phyloP scores from a whole-genome alignment of 2,113 vertebrate species.

The Hepsetus odoe region DNA sequence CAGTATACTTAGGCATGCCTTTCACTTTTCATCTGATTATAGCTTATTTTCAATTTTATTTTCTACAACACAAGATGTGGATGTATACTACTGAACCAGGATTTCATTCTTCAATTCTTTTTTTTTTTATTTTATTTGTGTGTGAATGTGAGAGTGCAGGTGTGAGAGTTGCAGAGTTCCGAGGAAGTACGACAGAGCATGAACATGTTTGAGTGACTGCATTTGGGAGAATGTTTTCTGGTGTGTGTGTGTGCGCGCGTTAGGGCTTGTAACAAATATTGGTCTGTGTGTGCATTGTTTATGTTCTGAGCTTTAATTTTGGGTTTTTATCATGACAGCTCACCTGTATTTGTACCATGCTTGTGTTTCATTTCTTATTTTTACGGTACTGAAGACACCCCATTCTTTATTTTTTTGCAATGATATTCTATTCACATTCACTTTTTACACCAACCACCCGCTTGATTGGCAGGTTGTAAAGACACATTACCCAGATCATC shows the following conservation, averaged over 20 bases:
- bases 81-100: conserved; percentile 74
- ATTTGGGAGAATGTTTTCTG: conserved; percentile 33
- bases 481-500: conserved; percentile 59
- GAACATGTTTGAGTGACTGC: conserved; percentile 46
- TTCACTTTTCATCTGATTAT: conserved; percentile 71
- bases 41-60: conserved; percentile 65
- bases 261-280: conserved; percentile 1
- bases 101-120: conserved; percentile 67
- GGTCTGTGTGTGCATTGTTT: conserved; percentile 46
- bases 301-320: conserved; percentile 62
- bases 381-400: conserved; percentile 66
- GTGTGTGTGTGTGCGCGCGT: too few relatives aligned
- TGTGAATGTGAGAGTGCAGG: conserved; percentile 49
- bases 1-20: conserved; percentile 70
- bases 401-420: conserved; percentile 71
- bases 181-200: conserved; percentile 27
- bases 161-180: conserved; percentile 37
- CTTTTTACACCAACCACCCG: conserved; percentile 72
- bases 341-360: conserved; percentile 66
- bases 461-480: conserved; percentile 64
- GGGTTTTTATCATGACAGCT: conserved; percentile 67
- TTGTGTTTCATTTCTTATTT: conserved; percentile 67
- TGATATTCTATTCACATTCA: conserved; percentile 59
- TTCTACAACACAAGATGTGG: conserved; percentile 73
- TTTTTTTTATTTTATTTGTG: conserved; percentile 71